These are phyloP conservation scores for Cygnus atratus DNA, from an alignment of 2,113 vertebrate genomes.

Conservation along the genomic window DNA sequence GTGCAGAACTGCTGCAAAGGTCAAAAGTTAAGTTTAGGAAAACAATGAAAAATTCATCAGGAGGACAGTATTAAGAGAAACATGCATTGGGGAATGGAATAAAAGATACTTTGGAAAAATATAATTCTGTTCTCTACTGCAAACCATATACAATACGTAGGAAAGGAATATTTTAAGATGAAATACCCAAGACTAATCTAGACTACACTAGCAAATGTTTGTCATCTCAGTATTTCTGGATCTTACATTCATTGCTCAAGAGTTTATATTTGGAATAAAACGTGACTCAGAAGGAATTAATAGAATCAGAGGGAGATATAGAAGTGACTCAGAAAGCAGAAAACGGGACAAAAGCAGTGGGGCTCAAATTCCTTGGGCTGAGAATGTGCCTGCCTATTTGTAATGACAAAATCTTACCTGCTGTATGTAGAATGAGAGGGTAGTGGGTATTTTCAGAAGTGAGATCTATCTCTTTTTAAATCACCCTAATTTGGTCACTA, in stretches of 20 bases:
- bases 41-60: neutral
- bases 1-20: slow-evolving; percentile 10
- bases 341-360: neutral
- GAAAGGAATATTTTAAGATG: neutral
- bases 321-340: neutral
- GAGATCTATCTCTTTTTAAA: neutral
- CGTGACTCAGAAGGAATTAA: slow-evolving; percentile 20
- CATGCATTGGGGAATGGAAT: neutral
- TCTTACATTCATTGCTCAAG: neutral
- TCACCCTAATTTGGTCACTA: rapidly evolving
- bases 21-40: slow-evolving; percentile 22
- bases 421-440: neutral
- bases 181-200: neutral
- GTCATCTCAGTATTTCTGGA: slow-evolving; percentile 25
- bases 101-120: neutral
- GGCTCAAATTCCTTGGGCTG: neutral
- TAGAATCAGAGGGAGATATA: neutral
- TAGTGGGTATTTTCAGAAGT: neutral
- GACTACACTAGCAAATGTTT: neutral
- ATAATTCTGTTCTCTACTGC: neutral
- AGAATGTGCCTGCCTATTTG: neutral
- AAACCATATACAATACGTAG: neutral
- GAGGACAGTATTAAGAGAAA: neutral
- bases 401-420: neutral
- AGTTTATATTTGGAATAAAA: slow-evolving; percentile 38